Evolutionary conservation across 1,140 invertebrate genomes (phyloP).

Genomic region (Samia ricini): DNA sequence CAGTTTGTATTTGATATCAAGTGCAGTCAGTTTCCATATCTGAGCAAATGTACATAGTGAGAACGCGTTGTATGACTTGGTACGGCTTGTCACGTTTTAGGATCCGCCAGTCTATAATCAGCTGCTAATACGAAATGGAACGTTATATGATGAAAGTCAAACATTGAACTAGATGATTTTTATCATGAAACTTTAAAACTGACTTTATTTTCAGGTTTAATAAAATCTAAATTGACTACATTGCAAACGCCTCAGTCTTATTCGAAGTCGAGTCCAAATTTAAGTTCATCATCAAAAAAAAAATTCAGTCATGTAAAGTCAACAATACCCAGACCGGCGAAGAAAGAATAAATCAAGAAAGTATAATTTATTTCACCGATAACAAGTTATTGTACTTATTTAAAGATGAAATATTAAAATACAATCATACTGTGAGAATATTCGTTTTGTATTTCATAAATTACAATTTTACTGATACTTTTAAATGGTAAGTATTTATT

Average conservation of each 20-base stretch:
- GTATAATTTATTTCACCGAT: background rate
- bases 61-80: too few species aligned
- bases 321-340: slow-evolving; percentile 59
- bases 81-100: too few species aligned
- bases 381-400: too few species aligned
- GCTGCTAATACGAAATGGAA: too few species aligned
- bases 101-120: too few species aligned
- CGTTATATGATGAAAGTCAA: background rate
- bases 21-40: too few species aligned
- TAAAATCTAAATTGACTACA: slow-evolving; percentile 47
- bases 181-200: background rate
- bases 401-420: slow-evolving; percentile 5
- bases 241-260: slow-evolving; percentile 27
- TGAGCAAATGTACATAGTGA: too few species aligned
- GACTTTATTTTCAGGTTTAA: slow-evolving; percentile 41
- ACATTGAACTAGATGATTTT: background rate
- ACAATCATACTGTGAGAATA: slow-evolving; percentile 14
- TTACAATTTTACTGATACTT: slow-evolving; percentile 9
- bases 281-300: slow-evolving; percentile 45
- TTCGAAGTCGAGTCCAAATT: slow-evolving; percentile 41
- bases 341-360: slow-evolving; percentile 54
- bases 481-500: slow-evolving; percentile 11
- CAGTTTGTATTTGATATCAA: too few species aligned
- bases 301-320: slow-evolving; percentile 68
- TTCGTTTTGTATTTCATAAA: slow-evolving; percentile 15